Base-by-base conservation (phyloP, 2,113 vertebrate species). In the Perca flavescens region DNA sequence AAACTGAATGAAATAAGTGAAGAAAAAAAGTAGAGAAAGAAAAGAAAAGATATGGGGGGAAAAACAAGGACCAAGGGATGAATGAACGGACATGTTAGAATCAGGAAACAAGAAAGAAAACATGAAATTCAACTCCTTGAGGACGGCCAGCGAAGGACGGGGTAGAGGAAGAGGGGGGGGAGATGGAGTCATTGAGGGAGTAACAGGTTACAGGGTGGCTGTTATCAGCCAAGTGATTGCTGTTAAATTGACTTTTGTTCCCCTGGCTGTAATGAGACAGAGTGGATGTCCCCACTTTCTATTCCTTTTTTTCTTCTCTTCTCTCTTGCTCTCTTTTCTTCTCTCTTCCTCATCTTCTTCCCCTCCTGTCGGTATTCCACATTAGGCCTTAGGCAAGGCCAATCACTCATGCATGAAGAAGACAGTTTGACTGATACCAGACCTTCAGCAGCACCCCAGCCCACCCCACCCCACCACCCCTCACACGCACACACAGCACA, bases 171-270 rank as follows among this genome's bases (percentile, higher is more conserved):
- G 53, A 12, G 68, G 13, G n/a, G 68, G 34, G 16, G 70, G 31
- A 94, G 93, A 96, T 95, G 92, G 95, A 95, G 91, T 91, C 91
- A 93, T 91, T 92, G 88, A 90, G 88, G 88, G 94, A 94, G 94
- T 94, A 92, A 94, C 94, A 95, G 95, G 94, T 95, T 95, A 89
- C 92, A 89, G 87, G 86, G 77, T 81, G 92, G 85, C 76, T 93
- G 89, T 93, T 93, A 93, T 95, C 92, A 87, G 91, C 90, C 88
- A 86, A 91, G 77, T 7, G 77, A 93, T 92, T 94, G 91, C 91
- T 93, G 85, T 94, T 93, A 93, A 93, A 92, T 92, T 91, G 89
- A 92, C 90, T 94, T 88, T 86, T 89, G 87, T 90, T 90, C 88
- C 90, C 62, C 49, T 78, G 90, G 88, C 21, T 68, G 57, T 60